Evolutionary conservation across 2,888 invertebrate species (phyloP), one percentile per base, ranked within the genome.

Genomic region (Acrobeloides nanus): DNA sequence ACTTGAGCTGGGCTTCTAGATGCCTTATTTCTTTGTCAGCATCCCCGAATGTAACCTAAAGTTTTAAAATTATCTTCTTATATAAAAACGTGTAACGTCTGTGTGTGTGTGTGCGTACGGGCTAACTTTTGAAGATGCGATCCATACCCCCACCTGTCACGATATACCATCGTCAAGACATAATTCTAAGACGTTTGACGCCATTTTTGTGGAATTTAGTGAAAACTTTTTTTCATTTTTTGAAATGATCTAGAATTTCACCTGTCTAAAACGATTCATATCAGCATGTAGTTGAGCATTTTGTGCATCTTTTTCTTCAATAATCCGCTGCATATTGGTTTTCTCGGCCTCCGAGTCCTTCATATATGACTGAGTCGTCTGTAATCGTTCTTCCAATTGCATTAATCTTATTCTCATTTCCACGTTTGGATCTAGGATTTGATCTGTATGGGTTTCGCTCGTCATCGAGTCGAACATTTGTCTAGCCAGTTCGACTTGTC

Each of bases 1-100:
- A 66, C 38, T 57, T 51, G n/a, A 68, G 43, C 42, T 68, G 68
- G 26, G 51, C 54, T 34, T 65, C 59, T n/a, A 70, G 43, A 3
- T 53, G 34, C 6, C 35, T 17, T 0, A 68, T 48, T 47, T 68
- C 61, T 3, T 53, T 54, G 32, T 58, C 44, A 1, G 57, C 54
- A 32, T 49, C 51, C 12, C 68, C 68, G 32, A 62, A 68, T 15
- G 54, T 59, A 25, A 58, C 29, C 63, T 62, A 31, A 37, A 7
- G 10, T 41, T 41, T n/a, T n/a, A n/a, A n/a, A n/a, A n/a, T n/a
- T n/a, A n/a, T n/a, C n/a, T n/a, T n/a, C n/a, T n/a, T n/a, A n/a
- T n/a, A n/a, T n/a, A n/a, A n/a, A n/a, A n/a, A n/a, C n/a, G n/a
- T n/a, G n/a, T n/a, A n/a, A n/a, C n/a, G n/a, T n/a, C n/a, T n/a